These are phyloP conservation scores for Ectemnius cavifrons DNA, from an alignment of 2,888 invertebrate species.

Conservation along the genomic window DNA sequence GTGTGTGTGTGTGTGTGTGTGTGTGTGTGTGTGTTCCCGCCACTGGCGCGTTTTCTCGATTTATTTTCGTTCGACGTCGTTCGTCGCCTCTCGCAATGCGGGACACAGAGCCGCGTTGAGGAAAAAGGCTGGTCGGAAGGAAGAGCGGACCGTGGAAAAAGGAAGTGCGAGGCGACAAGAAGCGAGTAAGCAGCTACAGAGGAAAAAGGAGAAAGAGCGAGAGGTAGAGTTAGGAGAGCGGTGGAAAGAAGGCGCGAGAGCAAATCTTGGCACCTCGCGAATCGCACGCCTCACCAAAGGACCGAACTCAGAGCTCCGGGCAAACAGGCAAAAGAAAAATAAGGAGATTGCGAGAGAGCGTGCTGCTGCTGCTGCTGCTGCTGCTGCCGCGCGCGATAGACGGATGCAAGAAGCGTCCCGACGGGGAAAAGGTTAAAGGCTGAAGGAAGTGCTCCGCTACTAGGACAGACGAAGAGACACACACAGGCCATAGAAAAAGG, in stretches of 20 bases:
- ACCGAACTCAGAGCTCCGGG: slow-evolving; percentile 12
- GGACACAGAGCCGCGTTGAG: background rate
- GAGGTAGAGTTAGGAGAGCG: slow-evolving; percentile 1
- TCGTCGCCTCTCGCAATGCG: background rate
- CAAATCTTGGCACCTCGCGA: slow-evolving; percentile 38
- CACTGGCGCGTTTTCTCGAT: slow-evolving; percentile 24
- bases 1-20: slow-evolving; percentile 10
- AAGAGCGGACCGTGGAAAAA: slow-evolving; percentile 7
- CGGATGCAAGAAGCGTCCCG: background rate
- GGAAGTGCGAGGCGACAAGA: background rate
- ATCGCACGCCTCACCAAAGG: slow-evolving; percentile 15
- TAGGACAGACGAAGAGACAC: background rate
- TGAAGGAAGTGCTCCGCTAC: background rate
- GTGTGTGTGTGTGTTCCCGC: slow-evolving; percentile 14
- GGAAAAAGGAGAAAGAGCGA: slow-evolving; percentile 3
- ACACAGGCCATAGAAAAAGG: slow-evolving; percentile 14
- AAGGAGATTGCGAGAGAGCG: background rate
- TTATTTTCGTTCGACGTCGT: slow-evolving; percentile 32
- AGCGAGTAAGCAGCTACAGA: background rate
- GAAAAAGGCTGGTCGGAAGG: background rate
- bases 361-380: background rate
- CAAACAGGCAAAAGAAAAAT: slow-evolving; percentile 25
- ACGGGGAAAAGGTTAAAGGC: slow-evolving; percentile 5
- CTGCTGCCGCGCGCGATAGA: background rate
- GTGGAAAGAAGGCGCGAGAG: too few relatives aligned